Base-by-base conservation (phyloP, 2,113 vertebrate species). In the Collichthys lucidus region DNA sequence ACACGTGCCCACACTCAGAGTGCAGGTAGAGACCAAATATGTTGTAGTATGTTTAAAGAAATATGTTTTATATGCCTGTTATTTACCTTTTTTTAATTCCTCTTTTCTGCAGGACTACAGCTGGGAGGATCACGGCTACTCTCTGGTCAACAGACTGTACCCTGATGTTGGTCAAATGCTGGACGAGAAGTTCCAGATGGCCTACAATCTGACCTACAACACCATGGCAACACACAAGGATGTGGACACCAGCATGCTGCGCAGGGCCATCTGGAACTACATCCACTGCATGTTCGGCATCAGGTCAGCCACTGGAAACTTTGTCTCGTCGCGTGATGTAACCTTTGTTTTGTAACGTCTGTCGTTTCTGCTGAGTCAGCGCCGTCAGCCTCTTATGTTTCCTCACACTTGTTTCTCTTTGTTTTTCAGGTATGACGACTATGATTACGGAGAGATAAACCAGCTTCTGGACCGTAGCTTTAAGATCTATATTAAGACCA, bases 261-360 rank as follows among this genome's bases (percentile, higher is more conserved):
- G 98, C 81, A 92, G 98, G 40, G 98, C 98, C 84, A 98, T 99
- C 91, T 99, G 98, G 98, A 99, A 99, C 95, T 99, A 99, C 95
- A 99, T 99, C 92, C 98, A 99, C 86, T 99, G 98, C 96, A 98
- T 99, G 98, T 99, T 99, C 89, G 98, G 98, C 92, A 99, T 99
- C 96, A 97, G 98, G 98, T 99, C 59, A 76, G 89, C 72, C 5
- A 0, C 57, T 7, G 15, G 11, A 46, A 20, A 15, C 60, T 19
- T 22, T 22, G 57, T 22, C 24, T 29, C 9, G 6, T 49, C 19
- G 22, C 20, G 2, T 64, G 44, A 24, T 12, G 4, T 11, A 17
- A 65, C 26, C 6, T 72, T 42, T 55, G 40, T 60, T 44, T 56
- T 24, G 15, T n/a, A 52, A 44, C 35, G 11, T 24, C 11, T 26